Evolutionary conservation across 2,888 invertebrate species (phyloP).

Genomic region (Fissipunctia ypsillon): DNA sequence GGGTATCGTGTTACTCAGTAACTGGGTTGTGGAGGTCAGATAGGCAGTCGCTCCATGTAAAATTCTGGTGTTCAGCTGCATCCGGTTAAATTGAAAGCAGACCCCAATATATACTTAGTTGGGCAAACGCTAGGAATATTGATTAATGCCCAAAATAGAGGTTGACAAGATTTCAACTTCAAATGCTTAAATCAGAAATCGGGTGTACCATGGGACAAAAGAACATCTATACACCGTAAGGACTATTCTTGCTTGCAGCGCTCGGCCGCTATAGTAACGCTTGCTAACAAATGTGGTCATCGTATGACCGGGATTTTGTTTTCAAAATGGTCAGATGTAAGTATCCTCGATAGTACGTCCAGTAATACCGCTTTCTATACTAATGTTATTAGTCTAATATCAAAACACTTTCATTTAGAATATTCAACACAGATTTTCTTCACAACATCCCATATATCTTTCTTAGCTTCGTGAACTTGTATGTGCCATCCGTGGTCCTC

Average conservation of each 20-base stretch:
- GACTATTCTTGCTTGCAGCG: no score
- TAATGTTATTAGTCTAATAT: not conserved
- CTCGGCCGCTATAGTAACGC: no score
- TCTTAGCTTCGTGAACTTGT: conserved; percentile 37
- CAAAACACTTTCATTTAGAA: not conserved
- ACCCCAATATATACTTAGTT: not conserved
- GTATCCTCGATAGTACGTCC: no score
- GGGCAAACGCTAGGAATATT: not conserved
- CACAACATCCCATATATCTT: conserved; percentile 30
- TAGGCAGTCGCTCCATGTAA: not conserved
- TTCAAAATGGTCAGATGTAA: no score
- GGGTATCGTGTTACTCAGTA: not conserved
- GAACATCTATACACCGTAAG: no score
- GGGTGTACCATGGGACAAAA: no score
- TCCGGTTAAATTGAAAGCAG: not conserved
- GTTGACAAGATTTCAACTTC: no score
- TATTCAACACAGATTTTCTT: not conserved
- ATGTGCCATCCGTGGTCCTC: conserved; percentile 31
- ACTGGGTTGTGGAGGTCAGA: not conserved
- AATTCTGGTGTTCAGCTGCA: not conserved
- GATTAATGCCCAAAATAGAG: not conserved
- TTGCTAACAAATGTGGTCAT: no score
- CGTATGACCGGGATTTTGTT: no score
- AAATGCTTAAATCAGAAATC: not conserved
- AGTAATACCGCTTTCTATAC: not conserved